These are phyloP conservation scores for Tragulus kanchil DNA, from an alignment of 2,113 vertebrate species.

Conservation along the genomic window DNA sequence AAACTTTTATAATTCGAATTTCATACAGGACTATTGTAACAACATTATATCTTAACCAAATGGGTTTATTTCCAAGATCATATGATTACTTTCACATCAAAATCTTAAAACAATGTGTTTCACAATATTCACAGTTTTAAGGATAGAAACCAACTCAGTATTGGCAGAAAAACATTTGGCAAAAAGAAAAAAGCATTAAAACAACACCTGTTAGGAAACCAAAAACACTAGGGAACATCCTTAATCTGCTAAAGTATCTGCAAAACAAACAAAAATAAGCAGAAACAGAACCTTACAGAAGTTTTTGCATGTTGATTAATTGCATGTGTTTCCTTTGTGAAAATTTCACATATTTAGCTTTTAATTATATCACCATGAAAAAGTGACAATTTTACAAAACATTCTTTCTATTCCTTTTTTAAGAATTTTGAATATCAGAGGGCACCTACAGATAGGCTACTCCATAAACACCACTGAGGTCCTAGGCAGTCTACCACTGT, in stretches of 20 bases:
- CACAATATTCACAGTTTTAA: neutral
- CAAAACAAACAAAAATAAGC: neutral
- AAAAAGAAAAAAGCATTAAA: neutral
- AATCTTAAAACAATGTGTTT: neutral
- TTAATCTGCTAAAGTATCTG: neutral
- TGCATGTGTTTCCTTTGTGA: neutral
- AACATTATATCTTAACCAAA: neutral
- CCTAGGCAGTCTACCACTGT: constrained; percentile 75
- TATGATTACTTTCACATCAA: neutral
- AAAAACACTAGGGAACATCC: neutral
- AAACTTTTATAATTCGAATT: neutral
- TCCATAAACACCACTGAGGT: constrained; percentile 79
- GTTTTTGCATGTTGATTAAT: neutral
- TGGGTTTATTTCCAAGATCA: neutral
- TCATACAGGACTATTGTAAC: neutral
- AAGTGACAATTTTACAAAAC: neutral
- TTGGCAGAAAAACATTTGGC: neutral
- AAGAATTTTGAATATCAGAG: constrained; percentile 66
- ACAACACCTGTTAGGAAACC: neutral
- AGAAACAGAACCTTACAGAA: neutral
- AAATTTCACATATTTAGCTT: neutral
- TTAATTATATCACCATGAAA: neutral
- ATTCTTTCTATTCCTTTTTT: constrained; percentile 13
- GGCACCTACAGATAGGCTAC: constrained; percentile 59
- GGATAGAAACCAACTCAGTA: neutral